Conservation (phyloP, 92 coral and sea anemone genomes). For the Isaurus tuberculatus region DNA sequence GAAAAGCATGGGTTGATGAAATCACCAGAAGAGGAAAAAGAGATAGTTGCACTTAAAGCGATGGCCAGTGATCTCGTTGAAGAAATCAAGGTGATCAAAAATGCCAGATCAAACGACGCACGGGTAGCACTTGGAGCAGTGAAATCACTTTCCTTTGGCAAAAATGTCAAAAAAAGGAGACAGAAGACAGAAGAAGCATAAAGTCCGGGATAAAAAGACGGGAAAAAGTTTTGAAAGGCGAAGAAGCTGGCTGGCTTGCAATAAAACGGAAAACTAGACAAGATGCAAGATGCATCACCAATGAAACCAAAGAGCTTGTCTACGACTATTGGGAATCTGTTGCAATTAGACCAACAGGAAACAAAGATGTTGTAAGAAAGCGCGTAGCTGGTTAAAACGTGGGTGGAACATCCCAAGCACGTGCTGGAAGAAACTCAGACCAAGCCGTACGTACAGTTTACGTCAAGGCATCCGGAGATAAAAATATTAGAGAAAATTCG, state of each 20-base stretch:
- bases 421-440: constrained; percentile 23
- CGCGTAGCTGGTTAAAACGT: constrained; percentile 18
- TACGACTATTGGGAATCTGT: constrained; percentile 20
- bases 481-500: constrained; percentile 12
- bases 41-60: constrained; percentile 32
- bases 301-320: constrained; percentile 13
- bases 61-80: constrained; percentile 18
- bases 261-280: neutral
- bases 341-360: constrained; percentile 22
- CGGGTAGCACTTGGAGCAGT: too few species aligned
- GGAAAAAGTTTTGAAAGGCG: constrained; percentile 12
- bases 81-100: constrained; percentile 9
- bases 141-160: too few species aligned
- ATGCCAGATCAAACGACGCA: constrained; percentile 8
- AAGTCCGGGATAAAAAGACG: constrained; percentile 20
- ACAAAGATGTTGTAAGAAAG: constrained; percentile 5
- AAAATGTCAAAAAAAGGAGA: constrained; percentile 36
- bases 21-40: constrained; percentile 24
- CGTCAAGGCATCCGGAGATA: constrained; percentile 30
- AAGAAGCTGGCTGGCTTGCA: constrained; percentile 32
- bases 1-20: constrained; percentile 2
- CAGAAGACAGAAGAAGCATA: constrained; percentile 28
- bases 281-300: constrained; percentile 12
- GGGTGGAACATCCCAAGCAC: constrained; percentile 33
- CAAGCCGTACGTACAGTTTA: constrained; percentile 9